These are phyloP conservation scores for Hydractinia echinata DNA, from an alignment of 30 jellyfish, hydroid and myxozoan species.

Conservation along the genomic window DNA sequence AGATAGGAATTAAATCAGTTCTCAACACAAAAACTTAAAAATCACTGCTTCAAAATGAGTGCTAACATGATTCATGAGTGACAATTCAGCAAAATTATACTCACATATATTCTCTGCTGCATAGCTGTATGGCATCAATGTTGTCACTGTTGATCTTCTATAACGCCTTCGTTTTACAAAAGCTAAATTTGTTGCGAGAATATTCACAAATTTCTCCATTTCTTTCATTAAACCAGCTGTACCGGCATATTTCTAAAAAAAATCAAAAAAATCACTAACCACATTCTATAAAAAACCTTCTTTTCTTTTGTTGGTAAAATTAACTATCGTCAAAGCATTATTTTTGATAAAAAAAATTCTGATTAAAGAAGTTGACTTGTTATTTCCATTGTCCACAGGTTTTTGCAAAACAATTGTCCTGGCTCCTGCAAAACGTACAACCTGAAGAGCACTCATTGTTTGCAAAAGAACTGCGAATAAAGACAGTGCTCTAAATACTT, in stretches of 20 bases:
- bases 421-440: no score
- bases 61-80: background rate
- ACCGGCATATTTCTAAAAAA: conserved; percentile 56
- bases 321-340: no score
- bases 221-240: conserved; percentile 72
- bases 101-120: conserved; percentile 70
- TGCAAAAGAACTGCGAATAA: background rate
- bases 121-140: conserved; percentile 74
- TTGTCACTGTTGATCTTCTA: conserved; percentile 36
- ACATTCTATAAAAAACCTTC: background rate
- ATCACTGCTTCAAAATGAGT: background rate
- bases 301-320: no score
- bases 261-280: background rate
- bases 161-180: conserved; percentile 58
- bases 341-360: no score
- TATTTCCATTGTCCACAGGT: no score
- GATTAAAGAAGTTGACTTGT: no score
- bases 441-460: no score
- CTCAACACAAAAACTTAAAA: no score
- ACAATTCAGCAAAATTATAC: conserved; percentile 8
- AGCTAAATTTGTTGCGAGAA: conserved; percentile 67
- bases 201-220: conserved; percentile 57
- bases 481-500: no score
- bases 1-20: no score
- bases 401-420: no score